Base-by-base conservation (phyloP, 1,140 invertebrate genomes). In the Eriocheir sinensis region DNA sequence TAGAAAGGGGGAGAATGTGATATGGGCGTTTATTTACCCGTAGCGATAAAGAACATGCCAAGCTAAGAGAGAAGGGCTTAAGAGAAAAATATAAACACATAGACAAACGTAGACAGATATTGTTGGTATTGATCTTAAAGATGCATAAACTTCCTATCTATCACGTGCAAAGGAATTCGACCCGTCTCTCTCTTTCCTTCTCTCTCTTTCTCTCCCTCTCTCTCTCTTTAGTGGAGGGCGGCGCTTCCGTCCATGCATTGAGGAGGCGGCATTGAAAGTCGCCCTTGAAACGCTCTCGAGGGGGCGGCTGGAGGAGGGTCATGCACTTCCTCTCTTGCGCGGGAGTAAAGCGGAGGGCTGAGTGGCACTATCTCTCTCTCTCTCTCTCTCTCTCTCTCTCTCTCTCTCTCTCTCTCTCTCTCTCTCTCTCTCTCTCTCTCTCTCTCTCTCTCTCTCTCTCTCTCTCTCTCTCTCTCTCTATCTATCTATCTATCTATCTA, bases 391-490 rank as follows among this genome's bases (percentile, higher is more conserved):
- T 36, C 41, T 44, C 41, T 38, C 36, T 86, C 85, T 86, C 36
- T 44, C 36, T 86, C 36, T 86, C 36, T 40, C 9, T 38, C 4
- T 34, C 40, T 36, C 8, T 86, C 83, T 86, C 83, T 86, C 83
- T 34, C 32, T 32, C 83, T 86, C 32, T 38, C 21, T 86, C 8
- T 86, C 83, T 86, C 80, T 85, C 81, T 85, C 83, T 86, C 83
- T 86, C 83, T 86, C 83, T 38, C 83, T 86, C n/a, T 32, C 83
- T 34, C 32, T 86, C n/a, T 32, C 32, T 32, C 83, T 86, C 83
- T 86, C 41, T 38, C 36, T 86, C 85, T 86, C 36, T 44, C 36
- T 86, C 36, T 86, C 36, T 40, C 9, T 38, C 4, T 34, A 17
- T 36, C 8, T 86, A n/a, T 86, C 83, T 86, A n/a, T 34, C 32